Evolutionary conservation across 2,113 vertebrate genomes (phyloP), one percentile per base, ranked within the genome.

Genomic region (Brienomyrus brachyistius): DNA sequence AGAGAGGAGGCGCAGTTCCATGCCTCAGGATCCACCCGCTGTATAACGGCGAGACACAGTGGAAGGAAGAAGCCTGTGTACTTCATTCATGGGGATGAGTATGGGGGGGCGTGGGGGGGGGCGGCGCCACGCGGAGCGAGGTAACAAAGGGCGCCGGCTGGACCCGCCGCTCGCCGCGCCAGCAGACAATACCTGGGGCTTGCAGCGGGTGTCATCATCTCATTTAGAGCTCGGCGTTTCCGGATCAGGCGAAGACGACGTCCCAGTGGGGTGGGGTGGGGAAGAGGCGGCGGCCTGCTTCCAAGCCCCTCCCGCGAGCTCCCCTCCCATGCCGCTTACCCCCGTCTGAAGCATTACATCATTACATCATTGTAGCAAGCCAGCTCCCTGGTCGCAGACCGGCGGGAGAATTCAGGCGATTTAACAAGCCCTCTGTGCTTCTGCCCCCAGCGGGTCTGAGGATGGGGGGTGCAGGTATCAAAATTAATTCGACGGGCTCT

Each of bases 131-230:
- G 6, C 5, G 13, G 48, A 31, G 50, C 50, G 80, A 11, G 2
- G 50, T 2, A 86, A 86, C 48, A 86, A 86, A 56, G 35, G 85
- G 50, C n/a, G 13, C 51, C 51, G 5, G 15, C 31, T 5, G 85
- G 51, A 87, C 27, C 27, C 13, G 48, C 27, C 27, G 9, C 5
- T 35, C n/a, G 85, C 85, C 15, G 27, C 27, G 6, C 21, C 21
- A 23, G 50, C 27, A 87, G 50, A 87, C 85, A 87, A 40, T 87
- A 87, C 85, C 85, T 66, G 87, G 19, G 35, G 52, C 87, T 87
- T 88, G 87, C 87, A 88, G 17, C 2, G 13, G 35, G 31, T 88
- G 52, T 88, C 56, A 66, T 88, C 87, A 88, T 88, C 87, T 51
- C 40, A 35, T 88, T 88, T 66, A 43, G 17, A 88, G 50, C 35